Evolutionary conservation across 2,113 vertebrate species (phyloP).

Genomic region (Eupsittula cactorum): DNA sequence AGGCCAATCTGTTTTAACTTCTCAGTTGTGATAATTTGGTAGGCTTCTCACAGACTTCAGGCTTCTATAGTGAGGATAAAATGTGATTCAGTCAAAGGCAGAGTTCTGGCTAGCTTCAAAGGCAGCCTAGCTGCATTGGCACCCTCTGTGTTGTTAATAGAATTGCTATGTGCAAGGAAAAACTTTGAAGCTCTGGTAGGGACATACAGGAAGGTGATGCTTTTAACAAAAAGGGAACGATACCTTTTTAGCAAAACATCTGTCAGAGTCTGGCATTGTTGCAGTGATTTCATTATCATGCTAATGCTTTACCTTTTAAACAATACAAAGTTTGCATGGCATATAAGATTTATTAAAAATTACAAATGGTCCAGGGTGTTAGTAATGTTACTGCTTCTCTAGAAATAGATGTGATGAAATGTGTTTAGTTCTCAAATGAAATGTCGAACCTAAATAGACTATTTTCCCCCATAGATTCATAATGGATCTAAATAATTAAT

Average conservation of each 20-base stretch:
- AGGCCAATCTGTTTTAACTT: neutral
- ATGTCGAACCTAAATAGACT: neutral
- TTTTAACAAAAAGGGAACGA: neutral
- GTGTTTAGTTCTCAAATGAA: neutral
- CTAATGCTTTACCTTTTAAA: neutral
- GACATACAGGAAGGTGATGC: neutral
- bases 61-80: neutral
- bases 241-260: neutral
- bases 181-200: neutral
- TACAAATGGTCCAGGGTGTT: neutral
- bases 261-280: neutral
- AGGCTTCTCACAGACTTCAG: neutral
- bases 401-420: neutral
- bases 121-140: neutral
- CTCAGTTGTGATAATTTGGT: neutral
- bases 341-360: neutral
- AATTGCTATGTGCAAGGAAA: neutral
- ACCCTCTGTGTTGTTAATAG: neutral
- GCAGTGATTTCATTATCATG: neutral
- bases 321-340: neutral
- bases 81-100: neutral
- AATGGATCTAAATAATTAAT: neutral
- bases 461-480: neutral
- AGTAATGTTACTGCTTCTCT: neutral
- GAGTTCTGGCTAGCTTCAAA: neutral